phyloP scores from a whole-genome alignment of 1,140 invertebrate species.

The Cyphomyrmex costatus region DNA sequence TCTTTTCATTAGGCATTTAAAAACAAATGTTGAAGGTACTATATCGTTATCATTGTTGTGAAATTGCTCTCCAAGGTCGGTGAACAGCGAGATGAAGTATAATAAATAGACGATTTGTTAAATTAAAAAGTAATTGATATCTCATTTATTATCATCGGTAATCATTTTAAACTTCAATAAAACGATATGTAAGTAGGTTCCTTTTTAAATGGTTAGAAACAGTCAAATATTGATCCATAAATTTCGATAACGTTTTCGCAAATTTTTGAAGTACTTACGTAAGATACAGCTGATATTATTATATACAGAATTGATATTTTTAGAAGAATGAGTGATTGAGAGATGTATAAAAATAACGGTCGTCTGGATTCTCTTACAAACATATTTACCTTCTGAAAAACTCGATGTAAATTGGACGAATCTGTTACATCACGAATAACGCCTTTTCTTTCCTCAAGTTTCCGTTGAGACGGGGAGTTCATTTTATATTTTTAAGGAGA shows the following conservation, averaged over 20 bases:
- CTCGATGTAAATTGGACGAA: background rate
- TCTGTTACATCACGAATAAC: background rate
- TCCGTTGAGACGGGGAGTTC: background rate
- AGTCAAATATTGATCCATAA: background rate
- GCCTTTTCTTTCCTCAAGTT: background rate
- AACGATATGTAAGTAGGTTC: background rate
- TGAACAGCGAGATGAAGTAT: background rate
- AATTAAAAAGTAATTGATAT: conserved; percentile 20
- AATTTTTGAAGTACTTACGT: background rate
- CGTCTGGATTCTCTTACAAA: background rate
- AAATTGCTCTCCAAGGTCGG: conserved; percentile 27
- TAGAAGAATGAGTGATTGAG: background rate
- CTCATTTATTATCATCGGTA: conserved; percentile 2
- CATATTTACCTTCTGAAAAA: background rate
- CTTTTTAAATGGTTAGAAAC: background rate
- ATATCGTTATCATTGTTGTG: background rate
- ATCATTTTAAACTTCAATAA: background rate
- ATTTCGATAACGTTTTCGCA: background rate
- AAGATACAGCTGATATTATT: background rate
- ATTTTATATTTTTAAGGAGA: conserved; percentile 37
- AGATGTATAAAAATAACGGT: background rate
- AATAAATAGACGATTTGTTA: background rate
- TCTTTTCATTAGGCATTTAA: background rate
- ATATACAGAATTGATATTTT: conserved; percentile 8
- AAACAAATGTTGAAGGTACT: conserved; percentile 10